Evolutionary conservation across 2,797 vertebrate species (phyloP).

Genomic region (Eulemur mongoz): DNA sequence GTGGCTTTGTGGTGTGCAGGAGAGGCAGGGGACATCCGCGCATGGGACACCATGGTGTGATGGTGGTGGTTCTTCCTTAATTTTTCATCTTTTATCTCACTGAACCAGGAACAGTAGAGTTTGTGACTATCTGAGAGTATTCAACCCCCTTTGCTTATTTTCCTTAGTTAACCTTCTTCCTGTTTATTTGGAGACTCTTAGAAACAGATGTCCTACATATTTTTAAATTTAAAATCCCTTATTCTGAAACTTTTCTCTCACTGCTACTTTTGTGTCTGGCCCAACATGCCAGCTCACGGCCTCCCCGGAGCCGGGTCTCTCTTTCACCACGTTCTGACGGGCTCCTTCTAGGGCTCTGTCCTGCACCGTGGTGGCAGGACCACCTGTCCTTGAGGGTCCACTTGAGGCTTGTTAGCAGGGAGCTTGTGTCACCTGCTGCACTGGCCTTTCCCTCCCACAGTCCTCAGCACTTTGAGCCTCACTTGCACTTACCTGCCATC

Average conservation of each 20-base stretch:
- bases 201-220: neutral
- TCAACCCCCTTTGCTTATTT: neutral
- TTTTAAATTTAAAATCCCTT: neutral
- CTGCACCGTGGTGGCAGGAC: too few relatives aligned
- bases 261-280: too few relatives aligned
- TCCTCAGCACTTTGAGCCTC: neutral
- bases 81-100: neutral
- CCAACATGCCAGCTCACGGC: fast-evolving
- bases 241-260: neutral
- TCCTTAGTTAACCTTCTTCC: neutral
- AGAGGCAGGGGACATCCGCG: neutral
- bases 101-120: neutral
- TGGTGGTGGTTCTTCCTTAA: fast-evolving
- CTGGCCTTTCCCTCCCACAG: neutral
- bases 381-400: neutral
- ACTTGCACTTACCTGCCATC: neutral
- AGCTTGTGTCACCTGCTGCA: fast-evolving
- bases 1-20: neutral
- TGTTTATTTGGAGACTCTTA: neutral
- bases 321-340: neutral
- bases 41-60: fast-evolving
- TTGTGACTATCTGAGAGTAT: fast-evolving
- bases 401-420: neutral
- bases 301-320: neutral
- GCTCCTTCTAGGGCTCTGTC: neutral